These are phyloP conservation scores for Himalopsyche anomala DNA, from an alignment of 2,888 invertebrate genomes.

Conservation along the genomic window DNA sequence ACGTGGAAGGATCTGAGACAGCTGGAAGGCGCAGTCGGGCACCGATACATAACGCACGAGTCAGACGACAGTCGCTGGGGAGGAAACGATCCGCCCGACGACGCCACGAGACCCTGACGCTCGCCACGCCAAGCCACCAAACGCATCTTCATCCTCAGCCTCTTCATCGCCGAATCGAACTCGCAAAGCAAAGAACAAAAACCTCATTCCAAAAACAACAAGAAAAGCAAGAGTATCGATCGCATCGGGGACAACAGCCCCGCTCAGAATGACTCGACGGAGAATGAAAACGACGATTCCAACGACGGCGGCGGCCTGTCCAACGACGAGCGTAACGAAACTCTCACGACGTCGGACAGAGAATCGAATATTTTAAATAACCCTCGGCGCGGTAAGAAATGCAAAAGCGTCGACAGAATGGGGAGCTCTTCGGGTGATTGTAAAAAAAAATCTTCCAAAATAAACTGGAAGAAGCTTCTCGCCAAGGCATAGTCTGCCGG, in stretches of 20 bases:
- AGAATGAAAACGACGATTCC: constrained; percentile 43
- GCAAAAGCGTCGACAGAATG: constrained; percentile 61
- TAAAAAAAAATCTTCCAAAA: constrained; percentile 54
- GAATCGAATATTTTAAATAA: constrained; percentile 39
- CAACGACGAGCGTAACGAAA: not conserved
- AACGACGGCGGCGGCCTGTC: not conserved
- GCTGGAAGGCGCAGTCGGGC: constrained; percentile 80
- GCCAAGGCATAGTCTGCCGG: constrained; percentile 57
- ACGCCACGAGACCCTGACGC: constrained; percentile 67
- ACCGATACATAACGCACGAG: constrained; percentile 90
- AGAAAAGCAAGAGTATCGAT: constrained; percentile 63
- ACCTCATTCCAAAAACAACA: constrained; percentile 50
- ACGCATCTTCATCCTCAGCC: constrained; percentile 60
- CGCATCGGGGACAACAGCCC: constrained; percentile 60
- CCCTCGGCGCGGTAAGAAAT: constrained; percentile 59
- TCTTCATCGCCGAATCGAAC: constrained; percentile 56
- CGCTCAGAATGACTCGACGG: constrained; percentile 36
- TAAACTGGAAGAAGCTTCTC: constrained; percentile 63
- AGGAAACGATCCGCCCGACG: constrained; percentile 70
- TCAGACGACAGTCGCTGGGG: constrained; percentile 95
- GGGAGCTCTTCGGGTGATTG: constrained; percentile 38
- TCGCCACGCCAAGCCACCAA: constrained; percentile 64
- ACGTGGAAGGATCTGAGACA: constrained; percentile 96
- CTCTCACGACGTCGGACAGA: not conserved
- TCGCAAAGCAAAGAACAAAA: constrained; percentile 44